Percentiles rank a stretch among this genome's conserved stretches.
phyloP scores from a whole-genome alignment of 2,113 vertebrate genomes.

The Grus americana region DNA sequence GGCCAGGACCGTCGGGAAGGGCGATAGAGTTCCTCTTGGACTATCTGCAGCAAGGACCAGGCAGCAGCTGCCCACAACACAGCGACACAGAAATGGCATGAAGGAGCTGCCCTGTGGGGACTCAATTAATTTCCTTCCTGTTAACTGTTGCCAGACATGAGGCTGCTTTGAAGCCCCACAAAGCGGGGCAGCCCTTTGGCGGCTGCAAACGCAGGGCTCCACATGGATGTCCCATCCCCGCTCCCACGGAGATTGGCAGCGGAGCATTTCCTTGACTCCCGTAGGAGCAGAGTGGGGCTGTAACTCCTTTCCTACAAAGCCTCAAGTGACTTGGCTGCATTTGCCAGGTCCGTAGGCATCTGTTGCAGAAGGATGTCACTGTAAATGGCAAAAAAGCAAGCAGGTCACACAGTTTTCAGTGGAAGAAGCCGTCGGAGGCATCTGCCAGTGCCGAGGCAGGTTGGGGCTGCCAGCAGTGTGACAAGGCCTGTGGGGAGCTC shows the following conservation, averaged over 20 bases:
- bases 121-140: not conserved
- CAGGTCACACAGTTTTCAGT: not conserved
- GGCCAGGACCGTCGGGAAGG: not conserved
- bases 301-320: not conserved
- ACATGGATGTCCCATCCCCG: rapidly evolving
- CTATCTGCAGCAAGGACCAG: rapidly evolving
- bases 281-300: rapidly evolving
- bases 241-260: not conserved
- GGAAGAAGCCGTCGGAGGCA: not conserved
- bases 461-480: not conserved
- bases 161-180: not conserved
- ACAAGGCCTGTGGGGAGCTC: not conserved
- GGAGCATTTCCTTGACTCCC: not conserved
- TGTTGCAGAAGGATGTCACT: not conserved
- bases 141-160: not conserved
- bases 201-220: not conserved
- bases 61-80: not conserved
- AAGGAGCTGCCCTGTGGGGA: not conserved
- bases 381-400: not conserved
- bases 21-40: rapidly evolving
- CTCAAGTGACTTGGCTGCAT: not conserved
- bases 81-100: rapidly evolving
- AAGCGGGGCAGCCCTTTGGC: not conserved
- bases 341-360: not conserved
- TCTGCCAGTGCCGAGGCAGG: not conserved